phyloP scores from a whole-genome alignment of 1,140 invertebrate genomes.

The Caenorhabditis tropicalis region DNA sequence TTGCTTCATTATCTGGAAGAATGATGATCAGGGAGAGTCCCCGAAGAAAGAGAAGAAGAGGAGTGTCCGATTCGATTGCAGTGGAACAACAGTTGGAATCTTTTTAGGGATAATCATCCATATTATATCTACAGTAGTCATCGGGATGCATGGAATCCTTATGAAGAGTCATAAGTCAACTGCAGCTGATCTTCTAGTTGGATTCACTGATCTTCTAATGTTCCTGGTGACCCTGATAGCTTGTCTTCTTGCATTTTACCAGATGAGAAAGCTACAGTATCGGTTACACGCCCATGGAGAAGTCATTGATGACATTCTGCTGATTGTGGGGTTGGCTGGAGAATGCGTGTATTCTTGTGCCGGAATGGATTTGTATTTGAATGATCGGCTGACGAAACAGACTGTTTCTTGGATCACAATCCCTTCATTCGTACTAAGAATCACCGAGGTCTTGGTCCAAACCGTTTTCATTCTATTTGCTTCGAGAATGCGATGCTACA shows the following conservation, averaged over 20 bases:
- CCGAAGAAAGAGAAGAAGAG: not conserved
- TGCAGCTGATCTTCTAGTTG: not conserved
- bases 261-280: slow-evolving; percentile 57
- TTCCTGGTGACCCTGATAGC: not conserved
- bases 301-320: slow-evolving; percentile 69
- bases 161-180: not conserved
- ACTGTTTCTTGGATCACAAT: not conserved
- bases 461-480: slow-evolving; percentile 68
- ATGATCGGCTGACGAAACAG: not conserved
- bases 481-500: slow-evolving; percentile 18
- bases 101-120: not conserved
- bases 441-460: slow-evolving; percentile 47
- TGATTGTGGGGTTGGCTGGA: slow-evolving; percentile 68
- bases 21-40: not conserved
- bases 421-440: not conserved
- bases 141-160: slow-evolving; percentile 5
- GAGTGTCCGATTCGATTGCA: not conserved
- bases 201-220: not conserved
- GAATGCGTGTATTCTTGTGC: slow-evolving; percentile 63
- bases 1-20: not conserved
- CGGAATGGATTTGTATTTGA: slow-evolving; percentile 9
- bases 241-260: not conserved
- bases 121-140: not conserved
- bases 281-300: slow-evolving; percentile 60
- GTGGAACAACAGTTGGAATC: not conserved